phyloP scores from a whole-genome alignment of 2,888 invertebrate genomes.

The Desoria tigrina region DNA sequence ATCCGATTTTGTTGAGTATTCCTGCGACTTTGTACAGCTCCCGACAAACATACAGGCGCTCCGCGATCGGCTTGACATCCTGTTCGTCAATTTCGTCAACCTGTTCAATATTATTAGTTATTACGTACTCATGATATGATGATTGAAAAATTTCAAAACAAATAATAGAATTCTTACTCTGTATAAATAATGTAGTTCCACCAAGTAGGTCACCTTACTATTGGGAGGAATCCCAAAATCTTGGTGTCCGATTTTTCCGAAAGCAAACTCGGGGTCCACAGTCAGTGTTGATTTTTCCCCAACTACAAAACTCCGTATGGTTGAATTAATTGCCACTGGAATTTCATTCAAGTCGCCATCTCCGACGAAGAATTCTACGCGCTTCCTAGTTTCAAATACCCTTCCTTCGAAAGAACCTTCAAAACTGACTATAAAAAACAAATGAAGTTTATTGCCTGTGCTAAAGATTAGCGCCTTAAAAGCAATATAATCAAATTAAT shows the following conservation, averaged over 20 bases:
- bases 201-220: neutral
- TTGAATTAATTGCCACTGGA: neutral
- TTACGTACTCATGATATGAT: no score
- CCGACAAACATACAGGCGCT: no score
- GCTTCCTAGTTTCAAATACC: neutral
- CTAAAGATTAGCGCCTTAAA: no score
- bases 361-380: neutral
- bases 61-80: no score
- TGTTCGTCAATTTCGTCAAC: no score
- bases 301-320: no score
- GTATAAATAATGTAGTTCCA: neutral
- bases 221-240: slow-evolving; percentile 1
- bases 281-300: neutral
- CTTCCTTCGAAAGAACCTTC: neutral
- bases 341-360: neutral
- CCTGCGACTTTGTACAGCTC: no score
- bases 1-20: no score
- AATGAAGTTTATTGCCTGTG: neutral
- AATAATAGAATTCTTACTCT: neutral
- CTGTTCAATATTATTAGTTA: no score
- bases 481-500: no score
- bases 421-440: neutral
- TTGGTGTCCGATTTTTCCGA: neutral
- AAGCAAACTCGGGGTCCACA: neutral
- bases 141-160: no score